These are phyloP conservation scores for Euphydryas editha DNA, from an alignment of 2,888 invertebrate genomes.

Conservation along the genomic window DNA sequence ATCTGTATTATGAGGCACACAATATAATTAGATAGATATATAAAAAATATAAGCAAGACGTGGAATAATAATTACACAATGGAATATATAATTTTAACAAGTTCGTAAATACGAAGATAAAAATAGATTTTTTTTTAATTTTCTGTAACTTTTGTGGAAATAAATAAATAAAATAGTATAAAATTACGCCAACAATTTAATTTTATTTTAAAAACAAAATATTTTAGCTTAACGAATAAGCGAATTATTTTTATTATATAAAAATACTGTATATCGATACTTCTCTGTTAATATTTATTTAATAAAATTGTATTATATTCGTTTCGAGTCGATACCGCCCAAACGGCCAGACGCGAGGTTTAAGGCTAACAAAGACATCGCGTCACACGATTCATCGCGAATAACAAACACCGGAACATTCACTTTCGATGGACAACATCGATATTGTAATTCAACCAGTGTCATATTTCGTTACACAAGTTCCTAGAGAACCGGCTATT, in stretches of 20 bases:
- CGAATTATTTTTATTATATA: background rate
- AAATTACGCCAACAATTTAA: too few relatives aligned
- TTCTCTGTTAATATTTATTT: background rate
- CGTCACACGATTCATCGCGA: constrained; percentile 67
- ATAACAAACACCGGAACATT: constrained; percentile 78
- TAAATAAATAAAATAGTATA: too few relatives aligned
- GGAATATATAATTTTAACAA: too few relatives aligned
- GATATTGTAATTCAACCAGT: constrained; percentile 56
- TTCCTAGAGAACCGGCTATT: constrained; percentile 25
- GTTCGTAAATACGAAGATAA: too few relatives aligned
- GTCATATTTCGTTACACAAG: constrained; percentile 47
- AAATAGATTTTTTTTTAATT: too few relatives aligned
- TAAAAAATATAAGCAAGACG: too few relatives aligned
- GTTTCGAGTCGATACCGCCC: background rate
- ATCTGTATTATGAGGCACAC: too few relatives aligned
- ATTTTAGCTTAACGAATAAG: too few relatives aligned
- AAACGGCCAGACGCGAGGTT: constrained; percentile 23
- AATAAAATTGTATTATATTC: background rate
- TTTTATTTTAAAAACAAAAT: too few relatives aligned
- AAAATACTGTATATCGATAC: background rate
- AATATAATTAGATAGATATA: too few relatives aligned
- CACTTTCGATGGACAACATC: constrained; percentile 74
- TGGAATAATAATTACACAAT: too few relatives aligned
- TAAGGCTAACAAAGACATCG: constrained; percentile 59
- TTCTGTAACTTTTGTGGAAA: too few relatives aligned